Base-by-base conservation (phyloP, 2,888 invertebrate species). In the Hydroisotoma schaefferi region DNA sequence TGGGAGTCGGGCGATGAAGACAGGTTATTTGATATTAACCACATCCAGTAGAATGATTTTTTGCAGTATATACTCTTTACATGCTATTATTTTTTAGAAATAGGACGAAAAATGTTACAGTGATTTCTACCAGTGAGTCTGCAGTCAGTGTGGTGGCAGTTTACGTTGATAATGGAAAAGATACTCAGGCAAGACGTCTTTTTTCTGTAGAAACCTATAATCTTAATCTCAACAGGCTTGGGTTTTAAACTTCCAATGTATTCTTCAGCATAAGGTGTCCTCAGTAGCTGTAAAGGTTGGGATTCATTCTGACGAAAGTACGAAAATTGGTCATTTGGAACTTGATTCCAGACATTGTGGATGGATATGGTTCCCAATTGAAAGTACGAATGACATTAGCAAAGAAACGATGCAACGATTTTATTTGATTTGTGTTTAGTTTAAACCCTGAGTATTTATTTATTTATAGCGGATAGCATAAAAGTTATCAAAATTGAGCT, bases 1-100 rank as follows among this genome's bases (percentile, higher is more conserved):
- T 98, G 98, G 98, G 98, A 98, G 79, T 94, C 94, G 37, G 95
- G 94, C 0, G 97, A 97, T 74, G 97, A 97, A 75, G 97, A 98
- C 78, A 76, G 63, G 63, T 53, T 40, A 53, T 47, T 6, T 10
- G 15, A 33, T 33, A 15, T 10, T 18, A 18, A 18, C 43, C n/a
- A 18, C n/a, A 23, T 47, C 8, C 20, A 47, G 20, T 43, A 12
- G 6, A 12, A 18, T 15, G 18, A 10, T 22, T 18, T 23, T 47
- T 47, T 52, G 6, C n/a, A 52, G 8, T 12, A 27, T n/a, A 48
- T 15, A 52, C 18, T 10, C n/a, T 6, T 44, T 10, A 44, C 6
- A 44, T n/a, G 18, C 6, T 10, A 10, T 44, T 6, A 22, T 44
- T 29, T 48, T 48, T 26, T 61, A 82, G 90, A 59, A 94, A 93